Conservation (phyloP, 2,888 invertebrate species). For the Oxystoma pomonae region DNA sequence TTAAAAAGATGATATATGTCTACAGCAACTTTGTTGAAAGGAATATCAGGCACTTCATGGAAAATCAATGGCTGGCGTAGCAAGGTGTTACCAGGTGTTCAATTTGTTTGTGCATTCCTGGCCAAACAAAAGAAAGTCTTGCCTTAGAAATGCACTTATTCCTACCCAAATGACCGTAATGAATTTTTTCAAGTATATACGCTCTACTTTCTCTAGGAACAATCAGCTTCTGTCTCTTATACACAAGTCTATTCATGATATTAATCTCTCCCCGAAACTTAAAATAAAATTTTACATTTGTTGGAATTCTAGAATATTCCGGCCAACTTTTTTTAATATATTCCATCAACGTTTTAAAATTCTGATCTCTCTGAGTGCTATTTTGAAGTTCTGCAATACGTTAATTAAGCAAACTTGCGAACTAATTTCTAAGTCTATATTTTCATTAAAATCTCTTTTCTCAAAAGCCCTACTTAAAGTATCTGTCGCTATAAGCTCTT, state of each 20-base stretch:
- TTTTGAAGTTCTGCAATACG: conserved; percentile 4
- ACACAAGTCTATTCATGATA: background rate
- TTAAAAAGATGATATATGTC: background rate
- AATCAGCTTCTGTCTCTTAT: conserved; percentile 3
- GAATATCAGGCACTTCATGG: background rate
- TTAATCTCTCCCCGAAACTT: background rate
- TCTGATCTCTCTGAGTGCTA: conserved; percentile 3
- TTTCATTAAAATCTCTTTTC: background rate
- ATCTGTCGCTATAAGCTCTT: conserved; percentile 16
- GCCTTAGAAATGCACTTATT: background rate
- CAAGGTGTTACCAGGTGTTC: background rate
- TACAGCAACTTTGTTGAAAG: background rate
- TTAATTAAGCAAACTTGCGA: background rate
- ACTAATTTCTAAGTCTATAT: background rate
- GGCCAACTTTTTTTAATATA: conserved; percentile 12
- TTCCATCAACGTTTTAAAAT: conserved; percentile 2
- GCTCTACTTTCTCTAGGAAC: conserved; percentile 1
- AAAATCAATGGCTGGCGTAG: background rate
- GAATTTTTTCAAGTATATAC: conserved; percentile 7
- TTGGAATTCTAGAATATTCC: background rate
- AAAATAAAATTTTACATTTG: background rate
- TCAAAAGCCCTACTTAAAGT: conserved; percentile 8
- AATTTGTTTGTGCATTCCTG: background rate
- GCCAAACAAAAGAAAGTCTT: background rate
- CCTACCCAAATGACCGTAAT: conserved; percentile 10